Evolutionary conservation across 2,888 invertebrate species (phyloP).

Genomic region (Pandemis corylana): DNA sequence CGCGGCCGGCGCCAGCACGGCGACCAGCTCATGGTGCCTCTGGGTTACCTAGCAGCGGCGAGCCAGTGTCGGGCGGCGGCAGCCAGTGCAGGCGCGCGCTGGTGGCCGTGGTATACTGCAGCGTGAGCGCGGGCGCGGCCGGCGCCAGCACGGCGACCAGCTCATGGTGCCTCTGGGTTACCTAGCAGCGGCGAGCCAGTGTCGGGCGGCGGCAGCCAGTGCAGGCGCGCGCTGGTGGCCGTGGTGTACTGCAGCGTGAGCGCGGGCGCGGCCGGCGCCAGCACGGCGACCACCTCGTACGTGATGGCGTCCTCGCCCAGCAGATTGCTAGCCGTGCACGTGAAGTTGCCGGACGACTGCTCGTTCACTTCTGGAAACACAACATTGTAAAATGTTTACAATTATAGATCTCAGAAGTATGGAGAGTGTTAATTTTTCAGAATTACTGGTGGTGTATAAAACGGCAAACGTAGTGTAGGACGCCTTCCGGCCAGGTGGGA

Average conservation of each 20-base stretch:
- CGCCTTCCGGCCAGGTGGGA: too few species aligned
- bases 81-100: constrained; percentile 87
- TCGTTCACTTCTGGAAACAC: constrained; percentile 87
- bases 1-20: constrained; percentile 89
- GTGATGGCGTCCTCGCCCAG: constrained; percentile 93
- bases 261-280: constrained; percentile 89
- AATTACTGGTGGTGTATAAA: too few species aligned
- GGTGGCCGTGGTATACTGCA: constrained; percentile 90
- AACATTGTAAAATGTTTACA: background rate
- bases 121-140: constrained; percentile 87
- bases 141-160: constrained; percentile 91
- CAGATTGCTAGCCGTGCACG: constrained; percentile 92
- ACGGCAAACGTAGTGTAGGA: too few species aligned
- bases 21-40: constrained; percentile 84
- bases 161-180: constrained; percentile 58
- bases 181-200: constrained; percentile 81
- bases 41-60: constrained; percentile 71
- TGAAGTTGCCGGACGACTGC: constrained; percentile 91
- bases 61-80: constrained; percentile 77
- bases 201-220: constrained; percentile 76
- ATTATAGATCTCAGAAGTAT: too few species aligned
- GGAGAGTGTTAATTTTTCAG: too few species aligned
- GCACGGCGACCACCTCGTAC: constrained; percentile 90
- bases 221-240: constrained; percentile 88
- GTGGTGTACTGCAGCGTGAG: constrained; percentile 90